phyloP scores from a whole-genome alignment of 2,113 vertebrate species.

The Gopherus evgoodei region DNA sequence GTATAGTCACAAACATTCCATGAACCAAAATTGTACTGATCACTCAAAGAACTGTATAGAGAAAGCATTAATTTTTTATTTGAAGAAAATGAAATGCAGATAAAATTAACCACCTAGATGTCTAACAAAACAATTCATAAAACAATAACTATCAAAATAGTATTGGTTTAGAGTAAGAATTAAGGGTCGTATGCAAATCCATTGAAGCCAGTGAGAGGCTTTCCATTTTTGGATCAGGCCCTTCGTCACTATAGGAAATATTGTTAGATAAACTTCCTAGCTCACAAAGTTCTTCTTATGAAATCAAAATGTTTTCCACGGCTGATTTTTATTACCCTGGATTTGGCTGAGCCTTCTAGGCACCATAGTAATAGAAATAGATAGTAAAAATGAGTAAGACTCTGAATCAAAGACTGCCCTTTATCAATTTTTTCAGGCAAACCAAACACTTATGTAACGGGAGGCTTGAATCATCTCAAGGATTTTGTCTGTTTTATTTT shows the following conservation, averaged over 20 bases:
- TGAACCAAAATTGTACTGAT: conserved; percentile 33
- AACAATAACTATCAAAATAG: background rate
- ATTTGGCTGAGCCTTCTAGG: conserved; percentile 1
- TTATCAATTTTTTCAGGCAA: conserved; percentile 39
- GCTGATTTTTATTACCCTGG: background rate
- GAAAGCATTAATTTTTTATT: background rate
- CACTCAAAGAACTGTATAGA: conserved; percentile 56
- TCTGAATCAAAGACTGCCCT: conserved; percentile 13
- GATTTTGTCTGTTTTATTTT: conserved; percentile 1
- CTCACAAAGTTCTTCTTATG: conserved; percentile 16
- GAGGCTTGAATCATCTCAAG: conserved; percentile 1
- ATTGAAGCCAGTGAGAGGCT: background rate
- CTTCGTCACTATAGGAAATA: background rate
- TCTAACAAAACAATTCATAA: background rate
- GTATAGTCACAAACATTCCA: conserved; percentile 48
- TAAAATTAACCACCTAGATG: background rate
- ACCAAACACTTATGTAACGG: background rate
- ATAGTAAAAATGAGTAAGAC: background rate
- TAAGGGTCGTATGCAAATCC: background rate
- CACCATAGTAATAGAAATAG: background rate
- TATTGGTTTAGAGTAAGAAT: background rate
- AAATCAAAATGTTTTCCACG: background rate
- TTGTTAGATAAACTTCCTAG: conserved; percentile 23
- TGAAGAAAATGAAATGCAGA: conserved; percentile 53
- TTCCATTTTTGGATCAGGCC: background rate